A percentile compares a stretch with the other conserved stretches of the same genome.
Conservation (phyloP, 2,888 invertebrate species). For the Fragum sueziense region DNA sequence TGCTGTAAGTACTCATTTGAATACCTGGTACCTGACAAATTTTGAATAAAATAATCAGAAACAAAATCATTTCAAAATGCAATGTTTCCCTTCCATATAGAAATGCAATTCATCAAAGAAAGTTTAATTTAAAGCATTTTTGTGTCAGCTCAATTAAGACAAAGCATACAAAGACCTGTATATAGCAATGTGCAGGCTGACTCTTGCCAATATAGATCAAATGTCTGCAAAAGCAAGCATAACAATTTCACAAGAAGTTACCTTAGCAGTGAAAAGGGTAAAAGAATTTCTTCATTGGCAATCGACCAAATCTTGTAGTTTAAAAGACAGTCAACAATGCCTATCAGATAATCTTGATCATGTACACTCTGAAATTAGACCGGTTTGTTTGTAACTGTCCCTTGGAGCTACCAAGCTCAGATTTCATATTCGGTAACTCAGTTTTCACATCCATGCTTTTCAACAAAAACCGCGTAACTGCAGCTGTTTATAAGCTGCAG, state of each 20-base stretch:
- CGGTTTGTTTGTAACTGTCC: neutral
- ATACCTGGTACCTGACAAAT: no score
- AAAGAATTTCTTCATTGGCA: constrained; percentile 47
- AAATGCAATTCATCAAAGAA: no score
- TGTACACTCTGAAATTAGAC: constrained; percentile 6
- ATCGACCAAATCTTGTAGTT: constrained; percentile 25
- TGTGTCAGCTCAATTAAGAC: no score
- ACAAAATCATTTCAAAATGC: no score
- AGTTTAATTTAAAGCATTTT: no score
- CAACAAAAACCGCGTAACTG: no score
- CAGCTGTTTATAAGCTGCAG: no score
- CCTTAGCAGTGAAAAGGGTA: neutral
- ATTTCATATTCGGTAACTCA: neutral
- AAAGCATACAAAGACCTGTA: no score
- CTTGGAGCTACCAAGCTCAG: neutral
- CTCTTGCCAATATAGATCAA: neutral
- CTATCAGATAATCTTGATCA: constrained; percentile 36
- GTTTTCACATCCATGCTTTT: no score
- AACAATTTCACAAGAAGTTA: neutral
- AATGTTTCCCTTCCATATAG: no score
- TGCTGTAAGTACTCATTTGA: no score
- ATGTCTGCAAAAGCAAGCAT: neutral
- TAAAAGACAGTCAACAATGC: constrained; percentile 34
- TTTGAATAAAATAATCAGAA: no score
- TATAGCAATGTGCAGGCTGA: neutral